phyloP scores from a whole-genome alignment of 2,888 invertebrate species.

The Anarsia innoxiella region DNA sequence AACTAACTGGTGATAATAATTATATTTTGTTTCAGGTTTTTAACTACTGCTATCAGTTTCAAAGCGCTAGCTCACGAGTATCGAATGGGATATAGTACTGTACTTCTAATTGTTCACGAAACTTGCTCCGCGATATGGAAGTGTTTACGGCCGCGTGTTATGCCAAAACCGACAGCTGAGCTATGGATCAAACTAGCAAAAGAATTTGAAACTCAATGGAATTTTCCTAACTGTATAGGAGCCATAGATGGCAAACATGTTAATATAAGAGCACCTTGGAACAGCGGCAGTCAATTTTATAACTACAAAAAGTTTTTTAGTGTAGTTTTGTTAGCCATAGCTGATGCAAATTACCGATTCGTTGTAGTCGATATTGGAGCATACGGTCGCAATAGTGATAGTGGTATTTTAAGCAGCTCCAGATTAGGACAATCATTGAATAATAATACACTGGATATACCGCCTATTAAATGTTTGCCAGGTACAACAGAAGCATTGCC shows the following conservation, averaged over 20 bases:
- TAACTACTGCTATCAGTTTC: conserved; percentile 16
- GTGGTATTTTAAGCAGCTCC: conserved; percentile 16
- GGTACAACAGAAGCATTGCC: conserved; percentile 12
- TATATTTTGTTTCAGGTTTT: conserved; percentile 15
- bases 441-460: conserved; percentile 13
- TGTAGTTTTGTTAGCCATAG: conserved; percentile 17
- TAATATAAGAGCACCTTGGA: conserved; percentile 16
- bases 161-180: conserved; percentile 3
- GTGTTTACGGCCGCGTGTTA: conserved; percentile 10
- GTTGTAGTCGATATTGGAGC: conserved; percentile 18
- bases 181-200: conserved; percentile 3
- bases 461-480: conserved; percentile 16
- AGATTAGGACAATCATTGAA: conserved; percentile 14
- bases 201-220: conserved; percentile 13
- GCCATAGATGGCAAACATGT: conserved; percentile 14
- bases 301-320: conserved; percentile 17
- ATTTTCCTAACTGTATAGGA: conserved; percentile 21
- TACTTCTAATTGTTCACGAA: conserved; percentile 17
- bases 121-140: conserved; percentile 16
- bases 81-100: conserved; percentile 17
- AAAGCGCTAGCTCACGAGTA: conserved; percentile 13
- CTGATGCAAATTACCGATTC: conserved; percentile 16
- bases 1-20: conserved; percentile 1
- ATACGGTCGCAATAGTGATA: conserved; percentile 15
- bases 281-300: conserved; percentile 16